Base-by-base conservation (phyloP, 2,113 vertebrate species). In the Entelurus aequoreus region DNA sequence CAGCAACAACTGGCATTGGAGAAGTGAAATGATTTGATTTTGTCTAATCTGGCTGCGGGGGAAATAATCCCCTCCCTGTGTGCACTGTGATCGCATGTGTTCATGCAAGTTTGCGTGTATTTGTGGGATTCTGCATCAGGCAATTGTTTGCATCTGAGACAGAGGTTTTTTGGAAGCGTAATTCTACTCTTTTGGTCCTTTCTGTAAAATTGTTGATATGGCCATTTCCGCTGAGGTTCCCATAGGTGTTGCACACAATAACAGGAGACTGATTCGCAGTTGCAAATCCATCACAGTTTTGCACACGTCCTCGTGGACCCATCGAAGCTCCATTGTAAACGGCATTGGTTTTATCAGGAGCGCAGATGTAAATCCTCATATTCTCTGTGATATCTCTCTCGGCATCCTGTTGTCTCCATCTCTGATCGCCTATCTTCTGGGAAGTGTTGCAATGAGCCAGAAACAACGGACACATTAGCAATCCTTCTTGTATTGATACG, bases 1-100 rank as follows among this genome's bases (percentile, higher is more conserved):
- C 78, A 63, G 71, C 80, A 72, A 84, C 86, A 79, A 82, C 84
- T 88, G 89, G 88, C 87, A 83, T 69, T 70, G 52, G 70, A 76
- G 73, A 70, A 74, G 75, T 69, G 78, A 87, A 87, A 86, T 86
- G 87, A 87, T 90, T 88, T 88, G 87, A 90, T 90, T 60, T 89
- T 86, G 85, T 90, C 88, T 90, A 89, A 89, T 90, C 89, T 88
- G 84, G 63, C 57, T 82, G 77, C 82, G 82, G 73, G 69, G 38
- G 63, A 75, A 80, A 79, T 84, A 88, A 89, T 89, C 86, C 82
- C 64, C 61, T 89, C 86, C 82, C 65, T 63, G 68, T 62, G 44
- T 65, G 71, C 77, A 68, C 78, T 73, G 78, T 53, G 75, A 72
- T 55, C 53, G 54, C 57, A 67, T 66, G 69, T 67, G 75, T 68